Percentiles rank a stretch among this genome's conserved stretches.
These are phyloP conservation scores for Lepus europaeus DNA, from an alignment of 2,113 vertebrate species.

Conservation along the genomic window DNA sequence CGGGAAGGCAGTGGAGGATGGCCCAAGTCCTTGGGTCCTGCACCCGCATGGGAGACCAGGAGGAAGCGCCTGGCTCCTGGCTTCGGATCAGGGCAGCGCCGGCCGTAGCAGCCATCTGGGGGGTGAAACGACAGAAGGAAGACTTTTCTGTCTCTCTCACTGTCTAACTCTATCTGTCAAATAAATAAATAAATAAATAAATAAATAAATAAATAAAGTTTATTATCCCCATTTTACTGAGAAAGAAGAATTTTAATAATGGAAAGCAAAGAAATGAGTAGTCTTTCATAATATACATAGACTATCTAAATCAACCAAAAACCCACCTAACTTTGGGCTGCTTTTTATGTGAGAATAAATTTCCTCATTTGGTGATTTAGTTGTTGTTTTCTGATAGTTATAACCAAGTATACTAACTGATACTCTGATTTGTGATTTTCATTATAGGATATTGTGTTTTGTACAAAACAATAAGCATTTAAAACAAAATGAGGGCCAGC, in stretches of 20 bases:
- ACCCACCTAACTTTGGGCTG: not conserved
- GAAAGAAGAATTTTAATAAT: not conserved
- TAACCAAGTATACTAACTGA: not conserved
- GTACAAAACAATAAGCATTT: not conserved
- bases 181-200: no score
- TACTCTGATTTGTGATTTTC: slow-evolving; percentile 14
- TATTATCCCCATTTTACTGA: not conserved
- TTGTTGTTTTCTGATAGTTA: not conserved
- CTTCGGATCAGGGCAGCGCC: no score
- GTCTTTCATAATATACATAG: not conserved
- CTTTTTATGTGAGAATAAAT: not conserved
- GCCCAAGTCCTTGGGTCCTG: no score
- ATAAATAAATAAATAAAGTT: not conserved
- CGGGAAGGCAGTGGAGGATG: no score
- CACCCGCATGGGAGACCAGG: no score
- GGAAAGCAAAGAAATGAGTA: not conserved
- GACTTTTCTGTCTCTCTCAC: no score
- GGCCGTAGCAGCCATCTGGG: no score
- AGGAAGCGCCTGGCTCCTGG: no score
- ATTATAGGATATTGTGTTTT: slow-evolving; percentile 38
- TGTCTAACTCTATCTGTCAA: not conserved
- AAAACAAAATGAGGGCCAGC: not conserved
- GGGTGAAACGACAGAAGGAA: no score
- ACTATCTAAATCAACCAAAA: not conserved
- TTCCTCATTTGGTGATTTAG: slow-evolving; percentile 3